Conservation (phyloP, 2,797 vertebrate species). For the Sebastes nivosus region DNA sequence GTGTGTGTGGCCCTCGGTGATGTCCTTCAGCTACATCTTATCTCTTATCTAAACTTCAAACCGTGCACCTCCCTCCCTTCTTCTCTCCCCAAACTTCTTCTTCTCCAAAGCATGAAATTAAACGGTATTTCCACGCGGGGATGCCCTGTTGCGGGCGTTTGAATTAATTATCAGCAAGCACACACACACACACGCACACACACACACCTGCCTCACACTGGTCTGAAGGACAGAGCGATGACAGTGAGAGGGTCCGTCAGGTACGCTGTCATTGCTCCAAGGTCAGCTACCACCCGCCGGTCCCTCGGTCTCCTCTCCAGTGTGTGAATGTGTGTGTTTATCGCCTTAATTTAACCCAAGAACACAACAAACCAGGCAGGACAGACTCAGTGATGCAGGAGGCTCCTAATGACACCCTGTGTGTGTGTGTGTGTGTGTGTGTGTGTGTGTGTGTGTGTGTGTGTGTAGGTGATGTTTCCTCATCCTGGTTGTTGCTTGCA, state of each 20-base stretch:
- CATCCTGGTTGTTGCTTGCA: not conserved
- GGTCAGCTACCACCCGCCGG: conserved; percentile 43
- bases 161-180: conserved; percentile 45
- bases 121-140: conserved; percentile 47
- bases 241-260: conserved; percentile 65
- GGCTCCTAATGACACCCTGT: conserved; percentile 36
- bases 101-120: conserved; percentile 57
- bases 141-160: conserved; percentile 53
- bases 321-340: conserved; percentile 69
- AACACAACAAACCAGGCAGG: conserved; percentile 40
- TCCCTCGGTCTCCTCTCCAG: conserved; percentile 52
- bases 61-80: not conserved
- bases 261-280: conserved; percentile 71
- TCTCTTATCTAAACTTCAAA: conserved; percentile 64
- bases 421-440: conserved; percentile 14
- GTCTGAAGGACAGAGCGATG: conserved; percentile 73
- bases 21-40: conserved; percentile 65
- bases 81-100: not conserved
- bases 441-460: not conserved
- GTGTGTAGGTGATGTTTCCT: not conserved
- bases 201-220: conserved; percentile 27
- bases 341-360: conserved; percentile 68
- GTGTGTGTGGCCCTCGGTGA: conserved; percentile 55
- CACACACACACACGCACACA: not conserved
- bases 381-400: conserved; percentile 21